A percentile compares a stretch with the other conserved stretches of the same genome.
Evolutionary conservation across 1,140 invertebrate species (phyloP).

Genomic region (Drosophila grimshawi): DNA sequence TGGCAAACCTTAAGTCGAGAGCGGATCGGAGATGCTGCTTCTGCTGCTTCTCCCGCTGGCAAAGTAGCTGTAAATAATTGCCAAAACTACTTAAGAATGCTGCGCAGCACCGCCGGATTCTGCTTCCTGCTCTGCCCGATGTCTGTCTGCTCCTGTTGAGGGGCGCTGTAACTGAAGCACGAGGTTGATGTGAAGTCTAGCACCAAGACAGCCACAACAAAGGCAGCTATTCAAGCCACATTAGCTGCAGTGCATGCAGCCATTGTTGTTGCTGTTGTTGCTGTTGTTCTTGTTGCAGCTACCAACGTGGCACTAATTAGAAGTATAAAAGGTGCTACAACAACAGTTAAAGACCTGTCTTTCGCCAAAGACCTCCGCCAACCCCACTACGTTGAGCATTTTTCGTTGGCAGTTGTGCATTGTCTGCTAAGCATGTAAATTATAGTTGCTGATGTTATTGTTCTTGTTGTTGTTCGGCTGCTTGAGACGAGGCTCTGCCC

Average conservation of each 20-base stretch:
- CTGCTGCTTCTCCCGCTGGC: not conserved
- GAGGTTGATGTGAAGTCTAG: conserved; percentile 3
- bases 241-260: conserved; percentile 62
- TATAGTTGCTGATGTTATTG: conserved; percentile 49
- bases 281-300: conserved; percentile 48
- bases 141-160: not conserved
- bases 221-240: conserved; percentile 44
- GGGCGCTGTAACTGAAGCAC: not conserved
- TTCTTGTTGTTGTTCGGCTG: conserved; percentile 27
- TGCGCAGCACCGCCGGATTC: conserved; percentile 53
- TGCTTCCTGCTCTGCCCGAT: conserved; percentile 65
- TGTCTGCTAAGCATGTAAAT: conserved; percentile 75
- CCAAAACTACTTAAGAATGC: conserved; percentile 83
- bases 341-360: conserved; percentile 62
- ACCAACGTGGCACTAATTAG: conserved; percentile 80
- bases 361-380: not conserved
- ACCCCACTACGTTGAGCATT: not conserved
- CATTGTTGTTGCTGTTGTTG: conserved; percentile 49
- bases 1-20: conserved; percentile 68
- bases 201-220: conserved; percentile 62
- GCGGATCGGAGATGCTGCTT: conserved; percentile 7
- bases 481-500: conserved; percentile 55
- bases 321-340: conserved; percentile 80
- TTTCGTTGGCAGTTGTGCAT: conserved; percentile 36
- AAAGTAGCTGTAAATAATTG: conserved; percentile 83